Base-by-base conservation (phyloP, 2,888 invertebrate genomes). In the Oscheius myriophilus region DNA sequence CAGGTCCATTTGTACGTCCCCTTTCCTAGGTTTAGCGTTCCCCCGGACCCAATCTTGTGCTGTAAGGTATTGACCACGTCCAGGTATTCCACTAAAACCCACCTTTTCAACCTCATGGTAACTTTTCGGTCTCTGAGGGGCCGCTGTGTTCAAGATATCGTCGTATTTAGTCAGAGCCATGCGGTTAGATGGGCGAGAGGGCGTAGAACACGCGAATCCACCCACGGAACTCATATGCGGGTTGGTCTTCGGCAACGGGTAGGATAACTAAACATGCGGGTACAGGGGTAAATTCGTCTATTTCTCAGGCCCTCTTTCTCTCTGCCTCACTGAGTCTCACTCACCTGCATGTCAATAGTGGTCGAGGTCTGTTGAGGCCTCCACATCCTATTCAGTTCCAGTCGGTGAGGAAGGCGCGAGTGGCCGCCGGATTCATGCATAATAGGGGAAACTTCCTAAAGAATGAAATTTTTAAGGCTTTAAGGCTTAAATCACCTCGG, bases 401-500 rank as follows among this genome's bases (percentile, higher is more conserved):
- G 61, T 12, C 49, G 23, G 11, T 55, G 66, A 3, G 43, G 49
- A 7, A 43, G 16, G 3, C 23, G 45, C 16, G 41, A 53, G 21
- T n/a, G n/a, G n/a, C n/a, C n/a, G n/a, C 21, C 54, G 18, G 26
- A 39, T 9, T 53, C 64, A 23, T 43, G 43, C 49, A n/a, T 9
- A 25, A 66, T 49, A 16, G 66, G 66, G 21, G 66, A 66, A 39
- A 66, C 46, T 9, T 66, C 66, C 58, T 66, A 11, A 3, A 25
- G 12, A 46, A 46, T 7, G 46, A 33, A 6, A 9, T 3, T 33
- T 33, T 33, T 33, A 3, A n/a, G n/a, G 3, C 33, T 33, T 3
- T 3, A 33, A 9, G 9, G 9, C 3, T 33, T 33, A 9, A 33
- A 33, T 33, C 33, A 33, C 33, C 33, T 33, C 4, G 3, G 3